A percentile compares a stretch with the other conserved stretches of the same genome.
phyloP scores from a whole-genome alignment of 2,888 invertebrate genomes.

The Lumbricus terrestris region DNA sequence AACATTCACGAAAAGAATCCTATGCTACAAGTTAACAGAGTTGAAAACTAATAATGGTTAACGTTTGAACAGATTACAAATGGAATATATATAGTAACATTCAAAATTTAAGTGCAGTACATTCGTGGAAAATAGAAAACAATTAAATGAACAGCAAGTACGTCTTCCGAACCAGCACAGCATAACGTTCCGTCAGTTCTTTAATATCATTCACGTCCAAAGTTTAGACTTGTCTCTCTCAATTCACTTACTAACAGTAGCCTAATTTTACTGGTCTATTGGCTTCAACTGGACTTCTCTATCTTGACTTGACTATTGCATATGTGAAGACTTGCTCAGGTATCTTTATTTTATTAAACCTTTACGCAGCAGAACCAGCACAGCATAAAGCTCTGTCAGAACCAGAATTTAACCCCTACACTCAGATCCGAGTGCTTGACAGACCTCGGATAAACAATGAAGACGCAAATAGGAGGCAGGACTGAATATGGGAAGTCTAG shows the following conservation, averaged over 20 bases:
- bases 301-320: background rate
- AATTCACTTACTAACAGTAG: background rate
- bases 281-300: background rate
- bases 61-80: background rate
- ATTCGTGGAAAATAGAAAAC: background rate
- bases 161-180: background rate
- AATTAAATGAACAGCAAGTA: background rate
- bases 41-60: background rate
- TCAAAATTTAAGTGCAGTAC: background rate
- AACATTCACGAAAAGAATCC: background rate
- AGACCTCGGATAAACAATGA: too few species aligned
- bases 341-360: too few species aligned
- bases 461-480: background rate
- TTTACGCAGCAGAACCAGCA: too few species aligned
- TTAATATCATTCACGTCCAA: background rate
- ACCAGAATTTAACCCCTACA: too few species aligned
- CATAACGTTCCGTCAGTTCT: background rate
- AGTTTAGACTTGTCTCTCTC: background rate
- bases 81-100: background rate
- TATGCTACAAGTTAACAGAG: background rate
- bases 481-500: background rate
- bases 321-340: background rate
- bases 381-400: too few species aligned
- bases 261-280: background rate
- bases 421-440: too few species aligned